phyloP scores from a whole-genome alignment of 2,888 invertebrate genomes.

The Willowsia nigromaculata region DNA sequence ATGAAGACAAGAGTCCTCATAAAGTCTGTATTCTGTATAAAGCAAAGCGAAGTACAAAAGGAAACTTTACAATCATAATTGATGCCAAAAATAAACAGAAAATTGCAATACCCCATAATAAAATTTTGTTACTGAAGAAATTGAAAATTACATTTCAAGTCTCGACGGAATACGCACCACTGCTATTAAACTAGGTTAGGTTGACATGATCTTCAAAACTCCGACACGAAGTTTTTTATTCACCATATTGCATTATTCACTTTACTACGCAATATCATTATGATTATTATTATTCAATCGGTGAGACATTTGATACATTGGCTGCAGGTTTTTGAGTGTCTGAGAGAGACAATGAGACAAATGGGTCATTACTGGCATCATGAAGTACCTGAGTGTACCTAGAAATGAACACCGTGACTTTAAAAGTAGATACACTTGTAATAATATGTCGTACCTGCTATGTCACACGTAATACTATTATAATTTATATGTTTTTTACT shows the following conservation, averaged over 20 bases:
- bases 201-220: constrained; percentile 66
- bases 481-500: constrained; percentile 21
- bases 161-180: neutral
- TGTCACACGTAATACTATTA: neutral
- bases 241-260: constrained; percentile 28
- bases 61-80: constrained; percentile 1
- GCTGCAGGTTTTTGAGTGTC: neutral
- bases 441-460: neutral
- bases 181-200: constrained; percentile 57
- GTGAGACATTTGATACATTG: constrained; percentile 50
- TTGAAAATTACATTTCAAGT: constrained; percentile 5
- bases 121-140: constrained; percentile 33
- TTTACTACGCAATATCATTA: constrained; percentile 51
- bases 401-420: constrained; percentile 46
- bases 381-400: constrained; percentile 5
- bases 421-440: neutral
- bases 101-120: constrained; percentile 46
- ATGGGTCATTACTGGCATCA: constrained; percentile 58
- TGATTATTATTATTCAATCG: constrained; percentile 59
- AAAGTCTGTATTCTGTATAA: neutral
- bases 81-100: constrained; percentile 33
- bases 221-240: constrained; percentile 59
- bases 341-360: constrained; percentile 55
- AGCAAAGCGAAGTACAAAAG: neutral
- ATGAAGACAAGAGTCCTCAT: neutral